phyloP scores from a whole-genome alignment of 2,888 invertebrate species.

The Crepidodera aurea region DNA sequence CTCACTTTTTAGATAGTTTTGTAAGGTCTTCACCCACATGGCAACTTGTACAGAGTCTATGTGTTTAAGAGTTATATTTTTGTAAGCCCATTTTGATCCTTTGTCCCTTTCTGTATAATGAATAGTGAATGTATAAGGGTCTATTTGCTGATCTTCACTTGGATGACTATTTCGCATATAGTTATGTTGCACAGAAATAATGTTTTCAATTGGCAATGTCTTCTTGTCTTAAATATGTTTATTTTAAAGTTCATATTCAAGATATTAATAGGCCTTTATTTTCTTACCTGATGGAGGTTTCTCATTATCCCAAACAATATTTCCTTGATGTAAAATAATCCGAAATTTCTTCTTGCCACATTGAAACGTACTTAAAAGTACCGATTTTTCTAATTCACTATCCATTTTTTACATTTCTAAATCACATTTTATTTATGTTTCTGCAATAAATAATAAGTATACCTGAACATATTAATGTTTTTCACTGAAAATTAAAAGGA shows the following conservation, averaged over 20 bases:
- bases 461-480: constrained; percentile 12
- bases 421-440: constrained; percentile 12
- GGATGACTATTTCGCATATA: constrained; percentile 58
- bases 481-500: neutral
- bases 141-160: constrained; percentile 53
- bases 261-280: neutral
- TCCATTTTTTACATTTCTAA: constrained; percentile 44
- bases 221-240: constrained; percentile 60
- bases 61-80: constrained; percentile 67
- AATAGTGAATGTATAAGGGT: constrained; percentile 66
- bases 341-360: constrained; percentile 69
- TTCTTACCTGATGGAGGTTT: constrained; percentile 64
- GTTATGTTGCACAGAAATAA: constrained; percentile 64
- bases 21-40: constrained; percentile 69
- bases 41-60: constrained; percentile 68
- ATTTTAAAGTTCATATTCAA: constrained; percentile 7
- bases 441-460: constrained; percentile 16
- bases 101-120: constrained; percentile 68
- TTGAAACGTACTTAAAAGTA: constrained; percentile 64
- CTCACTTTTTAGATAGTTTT: constrained; percentile 65
- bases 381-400: constrained; percentile 53
- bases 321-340: constrained; percentile 70
- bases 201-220: constrained; percentile 66
- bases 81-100: constrained; percentile 68
- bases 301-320: constrained; percentile 71